These are phyloP conservation scores for Nephila pilipes DNA, from an alignment of 1,140 invertebrate genomes.

Conservation along the genomic window DNA sequence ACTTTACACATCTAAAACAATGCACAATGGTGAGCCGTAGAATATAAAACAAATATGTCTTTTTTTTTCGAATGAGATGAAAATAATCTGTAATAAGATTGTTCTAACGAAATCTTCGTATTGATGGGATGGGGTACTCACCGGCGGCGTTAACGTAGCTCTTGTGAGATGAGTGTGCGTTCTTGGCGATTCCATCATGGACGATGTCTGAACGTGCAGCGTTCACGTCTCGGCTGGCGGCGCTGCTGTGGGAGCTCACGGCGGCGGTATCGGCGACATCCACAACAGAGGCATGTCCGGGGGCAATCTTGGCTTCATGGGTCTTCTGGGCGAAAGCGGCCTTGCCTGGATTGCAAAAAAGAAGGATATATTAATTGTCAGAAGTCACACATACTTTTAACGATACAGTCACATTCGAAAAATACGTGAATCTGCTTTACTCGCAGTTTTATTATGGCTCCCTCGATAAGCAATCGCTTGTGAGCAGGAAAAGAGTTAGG, in stretches of 20 bases:
- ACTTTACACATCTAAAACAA: no score
- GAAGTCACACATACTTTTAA: neutral
- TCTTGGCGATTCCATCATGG: slow-evolving; percentile 71
- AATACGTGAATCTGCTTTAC: no score
- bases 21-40: no score
- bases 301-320: slow-evolving; percentile 73
- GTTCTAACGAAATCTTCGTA: no score
- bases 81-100: no score
- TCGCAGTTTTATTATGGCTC: no score
- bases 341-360: slow-evolving; percentile 9
- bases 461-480: no score
- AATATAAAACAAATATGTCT: no score
- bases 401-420: neutral
- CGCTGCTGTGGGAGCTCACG: slow-evolving; percentile 59
- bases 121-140: no score
- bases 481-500: no score
- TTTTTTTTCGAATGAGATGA: no score
- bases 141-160: slow-evolving; percentile 57
- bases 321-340: slow-evolving; percentile 68
- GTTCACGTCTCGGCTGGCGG: slow-evolving; percentile 67
- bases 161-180: slow-evolving; percentile 68
- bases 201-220: slow-evolving; percentile 64
- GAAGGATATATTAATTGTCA: neutral
- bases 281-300: slow-evolving; percentile 62
- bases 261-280: slow-evolving; percentile 58